These are phyloP conservation scores for Monochamus alternatus DNA, from an alignment of 2,888 invertebrate genomes.

Conservation along the genomic window DNA sequence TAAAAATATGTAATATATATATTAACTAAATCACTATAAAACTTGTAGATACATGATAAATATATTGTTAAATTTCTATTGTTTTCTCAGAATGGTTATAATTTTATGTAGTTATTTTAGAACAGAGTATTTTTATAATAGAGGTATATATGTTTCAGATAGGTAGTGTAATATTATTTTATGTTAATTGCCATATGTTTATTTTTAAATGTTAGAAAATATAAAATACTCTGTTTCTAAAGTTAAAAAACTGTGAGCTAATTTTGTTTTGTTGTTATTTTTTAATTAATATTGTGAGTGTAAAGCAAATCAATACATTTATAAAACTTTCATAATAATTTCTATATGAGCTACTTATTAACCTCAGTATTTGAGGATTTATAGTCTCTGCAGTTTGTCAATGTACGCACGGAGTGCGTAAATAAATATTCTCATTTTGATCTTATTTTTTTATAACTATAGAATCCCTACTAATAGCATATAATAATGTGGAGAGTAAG, in stretches of 20 bases:
- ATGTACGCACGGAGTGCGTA: slow-evolving; percentile 63
- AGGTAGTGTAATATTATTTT: slow-evolving; percentile 29
- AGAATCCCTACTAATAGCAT: background rate
- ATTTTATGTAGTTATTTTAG: slow-evolving; percentile 56
- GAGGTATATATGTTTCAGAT: slow-evolving; percentile 36
- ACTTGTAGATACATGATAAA: slow-evolving; percentile 69
- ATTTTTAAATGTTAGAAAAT: slow-evolving; percentile 48
- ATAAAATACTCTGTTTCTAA: slow-evolving; percentile 58
- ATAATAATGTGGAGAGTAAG: background rate
- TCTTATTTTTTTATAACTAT: slow-evolving; percentile 38
- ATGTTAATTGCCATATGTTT: slow-evolving; percentile 47
- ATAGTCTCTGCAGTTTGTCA: slow-evolving; percentile 65
- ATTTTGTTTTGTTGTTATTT: slow-evolving; percentile 59
- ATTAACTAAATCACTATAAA: slow-evolving; percentile 67
- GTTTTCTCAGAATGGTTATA: slow-evolving; percentile 59
- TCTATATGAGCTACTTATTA: slow-evolving; percentile 62
- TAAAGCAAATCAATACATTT: slow-evolving; percentile 63
- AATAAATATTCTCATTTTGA: slow-evolving; percentile 68
- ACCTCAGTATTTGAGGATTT: slow-evolving; percentile 59
- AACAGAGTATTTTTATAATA: slow-evolving; percentile 54
- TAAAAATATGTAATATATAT: slow-evolving; percentile 65
- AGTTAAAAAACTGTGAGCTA: slow-evolving; percentile 56
- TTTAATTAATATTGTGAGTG: slow-evolving; percentile 60
- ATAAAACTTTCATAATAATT: slow-evolving; percentile 64
- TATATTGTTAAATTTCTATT: slow-evolving; percentile 70